phyloP scores from a whole-genome alignment of 2,113 vertebrate species.

The Passer domesticus region DNA sequence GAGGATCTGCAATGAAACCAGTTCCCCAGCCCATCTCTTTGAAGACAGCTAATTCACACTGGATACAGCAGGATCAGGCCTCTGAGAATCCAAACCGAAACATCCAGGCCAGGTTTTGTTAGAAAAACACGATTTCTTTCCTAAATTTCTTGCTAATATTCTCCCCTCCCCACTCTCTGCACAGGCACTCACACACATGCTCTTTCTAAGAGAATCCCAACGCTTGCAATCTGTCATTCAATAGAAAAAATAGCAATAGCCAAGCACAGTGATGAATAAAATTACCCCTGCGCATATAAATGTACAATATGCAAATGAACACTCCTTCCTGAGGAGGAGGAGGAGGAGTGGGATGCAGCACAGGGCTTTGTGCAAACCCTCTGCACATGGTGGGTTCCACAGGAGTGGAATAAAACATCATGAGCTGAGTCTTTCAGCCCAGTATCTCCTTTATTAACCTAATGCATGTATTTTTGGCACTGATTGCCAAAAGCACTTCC shows the following conservation, averaged over 20 bases:
- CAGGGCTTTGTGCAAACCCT: neutral
- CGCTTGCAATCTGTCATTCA: neutral
- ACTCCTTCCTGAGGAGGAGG: neutral
- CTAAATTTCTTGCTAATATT: neutral
- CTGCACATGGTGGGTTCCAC: neutral
- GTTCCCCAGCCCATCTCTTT: neutral
- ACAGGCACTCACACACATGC: neutral
- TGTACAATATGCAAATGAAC: neutral
- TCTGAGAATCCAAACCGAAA: neutral
- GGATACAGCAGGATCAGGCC: neutral
- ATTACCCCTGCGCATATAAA: neutral
- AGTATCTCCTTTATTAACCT: neutral
- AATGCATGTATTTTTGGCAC: neutral
- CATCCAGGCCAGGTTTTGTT: neutral
- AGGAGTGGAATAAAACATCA: fast-evolving
- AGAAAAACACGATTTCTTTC: neutral
- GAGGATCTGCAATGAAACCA: neutral
- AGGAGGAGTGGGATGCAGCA: neutral
- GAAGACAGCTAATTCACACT: neutral
- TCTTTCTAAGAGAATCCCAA: neutral
- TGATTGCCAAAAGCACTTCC: neutral
- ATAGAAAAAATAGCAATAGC: neutral
- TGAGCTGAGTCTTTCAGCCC: neutral
- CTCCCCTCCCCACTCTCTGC: neutral
- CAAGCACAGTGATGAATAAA: neutral